Evolutionary conservation across 2,888 invertebrate genomes (phyloP).

Genomic region (Aquatica leii): DNA sequence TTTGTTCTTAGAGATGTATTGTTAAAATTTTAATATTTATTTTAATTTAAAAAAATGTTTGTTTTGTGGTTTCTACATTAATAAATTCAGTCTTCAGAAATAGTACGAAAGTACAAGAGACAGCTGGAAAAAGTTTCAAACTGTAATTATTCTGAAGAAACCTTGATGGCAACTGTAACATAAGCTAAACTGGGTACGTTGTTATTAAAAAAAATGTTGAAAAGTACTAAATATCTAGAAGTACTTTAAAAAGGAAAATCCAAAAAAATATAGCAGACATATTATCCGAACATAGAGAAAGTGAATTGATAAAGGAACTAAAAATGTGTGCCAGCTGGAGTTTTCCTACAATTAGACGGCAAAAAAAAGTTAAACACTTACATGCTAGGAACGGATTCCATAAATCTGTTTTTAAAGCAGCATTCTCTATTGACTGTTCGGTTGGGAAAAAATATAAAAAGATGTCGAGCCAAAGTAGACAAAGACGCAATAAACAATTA

Average conservation of each 20-base stretch:
- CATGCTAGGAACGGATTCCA: neutral
- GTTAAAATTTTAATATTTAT: neutral
- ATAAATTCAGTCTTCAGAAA: neutral
- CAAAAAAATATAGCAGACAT: neutral
- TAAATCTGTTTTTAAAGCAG: neutral
- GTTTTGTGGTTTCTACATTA: neutral
- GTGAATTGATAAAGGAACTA: neutral
- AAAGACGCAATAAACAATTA: neutral
- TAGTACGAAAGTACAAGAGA: neutral
- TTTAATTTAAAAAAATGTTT: neutral
- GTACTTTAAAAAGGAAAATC: neutral
- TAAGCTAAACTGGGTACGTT: neutral
- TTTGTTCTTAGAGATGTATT: neutral
- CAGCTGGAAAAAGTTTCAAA: neutral
- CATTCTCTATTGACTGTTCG: neutral
- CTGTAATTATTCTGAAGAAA: neutral
- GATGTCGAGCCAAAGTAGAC: neutral
- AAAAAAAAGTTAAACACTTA: neutral
- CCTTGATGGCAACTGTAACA: neutral
- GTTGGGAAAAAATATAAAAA: conserved; percentile 6
- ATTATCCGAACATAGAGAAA: neutral
- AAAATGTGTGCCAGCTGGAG: neutral
- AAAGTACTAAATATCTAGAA: neutral
- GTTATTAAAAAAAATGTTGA: neutral
- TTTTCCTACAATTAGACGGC: neutral